These are phyloP conservation scores for Tetraneura akinire DNA, from an alignment of 1,140 invertebrate genomes.

Conservation along the genomic window DNA sequence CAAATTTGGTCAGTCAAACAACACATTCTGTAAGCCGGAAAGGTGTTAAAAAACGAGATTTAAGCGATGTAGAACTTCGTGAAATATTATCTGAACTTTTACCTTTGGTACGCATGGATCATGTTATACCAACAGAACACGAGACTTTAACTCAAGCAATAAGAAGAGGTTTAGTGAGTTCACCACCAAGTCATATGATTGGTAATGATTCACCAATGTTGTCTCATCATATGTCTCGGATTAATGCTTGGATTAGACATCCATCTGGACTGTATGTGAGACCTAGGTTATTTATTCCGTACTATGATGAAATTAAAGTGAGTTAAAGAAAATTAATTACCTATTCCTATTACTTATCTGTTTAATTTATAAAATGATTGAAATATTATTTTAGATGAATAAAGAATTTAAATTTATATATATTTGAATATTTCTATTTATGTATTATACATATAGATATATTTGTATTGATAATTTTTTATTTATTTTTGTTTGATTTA, in stretches of 20 bases:
- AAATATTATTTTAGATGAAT: no score
- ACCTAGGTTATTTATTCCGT: slow-evolving; percentile 88
- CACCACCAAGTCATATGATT: slow-evolving; percentile 85
- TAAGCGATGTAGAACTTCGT: slow-evolving; percentile 83
- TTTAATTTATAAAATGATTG: no score
- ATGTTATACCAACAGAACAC: slow-evolving; percentile 82
- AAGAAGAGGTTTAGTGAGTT: slow-evolving; percentile 80
- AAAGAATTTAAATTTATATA: no score
- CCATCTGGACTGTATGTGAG: slow-evolving; percentile 79
- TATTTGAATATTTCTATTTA: no score
- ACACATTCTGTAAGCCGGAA: slow-evolving; percentile 86
- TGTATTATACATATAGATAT: no score
- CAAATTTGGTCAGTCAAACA: slow-evolving; percentile 87
- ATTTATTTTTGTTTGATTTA: slow-evolving; percentile 57
- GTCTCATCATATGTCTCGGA: slow-evolving; percentile 62
- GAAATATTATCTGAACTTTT: slow-evolving; percentile 84
- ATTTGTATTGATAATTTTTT: no score
- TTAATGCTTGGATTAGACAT: slow-evolving; percentile 84
- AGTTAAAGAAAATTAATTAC: slow-evolving; percentile 24
- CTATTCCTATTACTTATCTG: no score
- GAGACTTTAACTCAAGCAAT: slow-evolving; percentile 78
- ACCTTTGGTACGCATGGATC: slow-evolving; percentile 80
- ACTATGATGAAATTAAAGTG: slow-evolving; percentile 91
- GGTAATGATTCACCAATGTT: slow-evolving; percentile 65
- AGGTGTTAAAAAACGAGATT: slow-evolving; percentile 79